These are phyloP conservation scores for Apistogramma diplotaenia DNA, from an alignment of 2,113 vertebrate species.

Conservation along the genomic window DNA sequence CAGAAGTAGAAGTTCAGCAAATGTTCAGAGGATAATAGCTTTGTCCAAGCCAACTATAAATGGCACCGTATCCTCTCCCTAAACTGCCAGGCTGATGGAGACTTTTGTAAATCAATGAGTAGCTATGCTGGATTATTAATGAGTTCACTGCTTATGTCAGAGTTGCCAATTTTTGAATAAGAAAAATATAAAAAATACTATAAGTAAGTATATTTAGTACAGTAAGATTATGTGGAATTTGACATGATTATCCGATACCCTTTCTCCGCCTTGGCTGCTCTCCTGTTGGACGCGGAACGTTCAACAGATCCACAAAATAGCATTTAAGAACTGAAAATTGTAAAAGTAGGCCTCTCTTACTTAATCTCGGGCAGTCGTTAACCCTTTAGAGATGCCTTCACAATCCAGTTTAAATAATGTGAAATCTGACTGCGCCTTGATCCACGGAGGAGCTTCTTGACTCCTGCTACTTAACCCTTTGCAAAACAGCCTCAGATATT, in stretches of 20 bases:
- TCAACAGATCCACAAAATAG: neutral
- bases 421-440: slow-evolving; percentile 15
- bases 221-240: neutral
- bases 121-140: neutral
- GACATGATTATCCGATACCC: neutral
- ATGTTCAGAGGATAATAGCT: neutral
- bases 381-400: neutral
- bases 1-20: neutral
- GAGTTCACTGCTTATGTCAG: neutral
- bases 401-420: slow-evolving; percentile 23
- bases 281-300: neutral
- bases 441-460: slow-evolving; percentile 12
- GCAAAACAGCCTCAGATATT: slow-evolving; percentile 60
- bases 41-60: neutral
- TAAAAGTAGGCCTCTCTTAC: neutral
- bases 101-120: neutral
- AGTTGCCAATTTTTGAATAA: neutral
- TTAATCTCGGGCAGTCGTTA: neutral
- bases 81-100: neutral
- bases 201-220: neutral
- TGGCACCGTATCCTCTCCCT: neutral
- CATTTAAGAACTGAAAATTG: neutral
- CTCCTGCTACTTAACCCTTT: slow-evolving; percentile 45
- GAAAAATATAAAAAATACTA: neutral
- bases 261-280: neutral